Evolutionary conservation across 2,797 vertebrate species (phyloP).

Genomic region (Eutrigla gurnardus): DNA sequence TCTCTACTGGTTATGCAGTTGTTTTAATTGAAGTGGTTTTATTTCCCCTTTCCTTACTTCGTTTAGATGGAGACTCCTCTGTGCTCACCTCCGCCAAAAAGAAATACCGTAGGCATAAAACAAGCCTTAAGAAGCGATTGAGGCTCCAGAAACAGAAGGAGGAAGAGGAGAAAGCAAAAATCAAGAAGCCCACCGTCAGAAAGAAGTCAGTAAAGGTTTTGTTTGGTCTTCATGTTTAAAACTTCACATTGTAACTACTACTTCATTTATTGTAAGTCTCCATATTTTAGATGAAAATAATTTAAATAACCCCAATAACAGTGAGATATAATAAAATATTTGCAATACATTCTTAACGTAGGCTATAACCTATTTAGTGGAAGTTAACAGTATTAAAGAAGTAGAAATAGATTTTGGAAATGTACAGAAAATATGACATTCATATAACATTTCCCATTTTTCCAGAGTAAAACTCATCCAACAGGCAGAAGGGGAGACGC

Average conservation of each 20-base stretch:
- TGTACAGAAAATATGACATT: background rate
- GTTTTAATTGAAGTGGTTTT: background rate
- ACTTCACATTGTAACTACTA: background rate
- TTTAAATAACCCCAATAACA: background rate
- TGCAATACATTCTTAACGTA: no score
- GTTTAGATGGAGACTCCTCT: constrained; percentile 8
- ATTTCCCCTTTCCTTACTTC: background rate
- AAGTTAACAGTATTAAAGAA: background rate
- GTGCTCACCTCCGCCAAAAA: constrained; percentile 35
- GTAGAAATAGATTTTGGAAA: background rate
- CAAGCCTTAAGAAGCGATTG: constrained; percentile 44
- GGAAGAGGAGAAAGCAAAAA: background rate
- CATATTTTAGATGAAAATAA: background rate
- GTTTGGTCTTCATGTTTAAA: background rate
- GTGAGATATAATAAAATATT: no score
- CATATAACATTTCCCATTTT: background rate
- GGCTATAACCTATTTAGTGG: background rate
- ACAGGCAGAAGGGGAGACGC: constrained; percentile 6
- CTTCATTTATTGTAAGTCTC: background rate
- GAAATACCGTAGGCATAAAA: constrained; percentile 52
- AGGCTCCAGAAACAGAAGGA: constrained; percentile 3
- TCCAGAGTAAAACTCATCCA: constrained; percentile 37
- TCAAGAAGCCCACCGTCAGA: background rate
- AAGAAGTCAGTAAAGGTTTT: constrained; percentile 43
- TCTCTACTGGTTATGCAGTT: no score